Percentiles rank a stretch among this genome's conserved stretches.
Evolutionary conservation across 2,113 vertebrate species (phyloP).

Genomic region (Pyrgilauda ruficollis): DNA sequence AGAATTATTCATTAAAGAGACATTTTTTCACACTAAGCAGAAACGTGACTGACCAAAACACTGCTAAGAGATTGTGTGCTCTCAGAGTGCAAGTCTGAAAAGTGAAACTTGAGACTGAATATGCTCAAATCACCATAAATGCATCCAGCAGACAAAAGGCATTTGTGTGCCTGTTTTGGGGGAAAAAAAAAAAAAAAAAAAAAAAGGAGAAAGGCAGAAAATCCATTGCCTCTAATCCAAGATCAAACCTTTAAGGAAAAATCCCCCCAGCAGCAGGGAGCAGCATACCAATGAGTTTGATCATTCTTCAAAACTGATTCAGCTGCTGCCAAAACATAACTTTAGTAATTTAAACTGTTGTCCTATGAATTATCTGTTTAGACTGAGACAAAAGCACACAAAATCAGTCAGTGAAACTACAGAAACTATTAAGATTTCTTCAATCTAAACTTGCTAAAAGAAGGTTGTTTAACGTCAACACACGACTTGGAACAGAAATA

Average conservation of each 20-base stretch:
- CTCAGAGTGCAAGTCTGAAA: neutral
- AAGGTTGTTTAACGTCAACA: neutral
- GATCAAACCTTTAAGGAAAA: neutral
- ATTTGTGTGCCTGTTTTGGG: neutral
- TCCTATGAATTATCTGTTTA: neutral
- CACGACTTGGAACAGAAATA: neutral
- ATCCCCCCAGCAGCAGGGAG: neutral
- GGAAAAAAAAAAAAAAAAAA: too few relatives aligned
- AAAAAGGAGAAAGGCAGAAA: neutral
- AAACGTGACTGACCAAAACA: neutral
- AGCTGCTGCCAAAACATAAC: neutral
- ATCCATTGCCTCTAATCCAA: neutral
- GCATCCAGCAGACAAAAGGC: neutral
- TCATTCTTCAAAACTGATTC: neutral
- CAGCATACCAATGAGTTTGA: neutral
- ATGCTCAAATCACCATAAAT: neutral
- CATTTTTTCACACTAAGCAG: neutral
- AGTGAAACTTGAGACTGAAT: neutral
- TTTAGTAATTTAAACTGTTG: neutral
- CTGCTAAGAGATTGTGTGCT: neutral
- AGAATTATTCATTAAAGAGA: neutral
- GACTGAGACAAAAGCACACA: neutral
- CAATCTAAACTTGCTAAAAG: neutral
- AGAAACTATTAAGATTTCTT: neutral
- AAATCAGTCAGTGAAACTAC: neutral